These are phyloP conservation scores for Sceloporus tristichus DNA, from an alignment of 2,113 vertebrate species.

Conservation along the genomic window DNA sequence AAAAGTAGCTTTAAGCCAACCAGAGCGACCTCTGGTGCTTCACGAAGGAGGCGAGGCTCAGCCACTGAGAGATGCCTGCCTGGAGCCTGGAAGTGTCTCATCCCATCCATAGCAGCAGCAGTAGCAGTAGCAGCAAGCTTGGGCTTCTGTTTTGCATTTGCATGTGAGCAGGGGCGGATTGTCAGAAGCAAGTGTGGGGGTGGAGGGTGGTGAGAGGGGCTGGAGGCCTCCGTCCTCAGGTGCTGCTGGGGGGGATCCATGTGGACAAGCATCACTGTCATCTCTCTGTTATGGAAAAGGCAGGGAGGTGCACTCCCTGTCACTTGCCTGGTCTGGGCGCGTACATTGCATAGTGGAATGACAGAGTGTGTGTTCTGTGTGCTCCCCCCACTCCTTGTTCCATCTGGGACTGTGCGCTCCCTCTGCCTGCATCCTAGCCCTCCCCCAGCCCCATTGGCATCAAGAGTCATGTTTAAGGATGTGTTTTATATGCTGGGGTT, in stretches of 20 bases:
- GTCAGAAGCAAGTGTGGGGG: slow-evolving; percentile 19
- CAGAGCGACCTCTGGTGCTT: slow-evolving; percentile 67
- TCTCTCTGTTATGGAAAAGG: not conserved
- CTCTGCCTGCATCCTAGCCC: not conserved
- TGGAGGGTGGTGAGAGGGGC: slow-evolving; percentile 4
- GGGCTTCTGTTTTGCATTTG: slow-evolving; percentile 42
- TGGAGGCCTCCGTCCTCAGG: slow-evolving; percentile 28
- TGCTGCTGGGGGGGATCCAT: not conserved
- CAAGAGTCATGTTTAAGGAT: slow-evolving; percentile 47
- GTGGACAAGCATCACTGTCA: slow-evolving; percentile 2
- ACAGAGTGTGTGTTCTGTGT: not conserved
- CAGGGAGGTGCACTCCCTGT: not conserved
- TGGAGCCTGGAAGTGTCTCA: slow-evolving; percentile 49
- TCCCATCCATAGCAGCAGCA: slow-evolving; percentile 43
- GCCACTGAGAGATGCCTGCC: slow-evolving; percentile 37
- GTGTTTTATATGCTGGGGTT: slow-evolving; percentile 61
- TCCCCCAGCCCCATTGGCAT: slow-evolving; percentile 15
- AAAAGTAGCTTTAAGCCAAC: slow-evolving; percentile 56
- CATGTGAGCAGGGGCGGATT: slow-evolving; percentile 44
- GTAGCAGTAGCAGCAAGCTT: not conserved
- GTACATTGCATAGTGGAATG: not conserved
- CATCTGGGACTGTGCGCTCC: slow-evolving; percentile 2
- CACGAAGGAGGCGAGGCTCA: slow-evolving; percentile 51
- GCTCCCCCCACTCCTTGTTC: not conserved
- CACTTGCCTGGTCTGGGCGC: not conserved